Conservation (phyloP, 2,797 vertebrate species). For the Cirrhinus mrigala region DNA sequence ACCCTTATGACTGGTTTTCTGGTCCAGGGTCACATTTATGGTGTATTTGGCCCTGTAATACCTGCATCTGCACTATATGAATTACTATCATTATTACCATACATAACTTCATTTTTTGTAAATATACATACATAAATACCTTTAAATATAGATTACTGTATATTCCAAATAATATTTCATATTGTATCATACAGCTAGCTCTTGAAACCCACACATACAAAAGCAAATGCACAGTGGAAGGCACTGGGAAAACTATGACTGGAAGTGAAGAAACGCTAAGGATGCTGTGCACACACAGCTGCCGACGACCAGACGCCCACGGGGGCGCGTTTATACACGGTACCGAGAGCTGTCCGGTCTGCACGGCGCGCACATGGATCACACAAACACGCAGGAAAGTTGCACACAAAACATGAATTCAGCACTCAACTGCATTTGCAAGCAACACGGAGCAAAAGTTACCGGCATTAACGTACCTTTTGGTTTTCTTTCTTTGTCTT, state of each 20-base stretch:
- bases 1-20: no score
- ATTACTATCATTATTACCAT: neutral
- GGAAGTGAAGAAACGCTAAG: slow-evolving; percentile 41
- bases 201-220: neutral
- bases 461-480: slow-evolving; percentile 15
- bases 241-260: slow-evolving; percentile 9
- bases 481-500: slow-evolving; percentile 27
- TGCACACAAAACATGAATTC: neutral
- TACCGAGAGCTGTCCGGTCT: slow-evolving; percentile 51
- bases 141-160: neutral
- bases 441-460: neutral
- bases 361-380: slow-evolving; percentile 49
- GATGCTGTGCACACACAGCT: slow-evolving; percentile 57
- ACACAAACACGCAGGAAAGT: slow-evolving; percentile 42
- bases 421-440: neutral
- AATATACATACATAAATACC: neutral
- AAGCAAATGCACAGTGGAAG: neutral
- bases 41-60: neutral
- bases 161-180: neutral
- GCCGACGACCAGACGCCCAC: slow-evolving; percentile 60
- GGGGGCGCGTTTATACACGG: slow-evolving; percentile 53
- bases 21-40: no score
- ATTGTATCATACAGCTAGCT: neutral
- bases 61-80: neutral
- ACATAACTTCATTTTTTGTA: neutral